Evolutionary conservation across 1,140 invertebrate species (phyloP).

Genomic region (Carposina sasakii): DNA sequence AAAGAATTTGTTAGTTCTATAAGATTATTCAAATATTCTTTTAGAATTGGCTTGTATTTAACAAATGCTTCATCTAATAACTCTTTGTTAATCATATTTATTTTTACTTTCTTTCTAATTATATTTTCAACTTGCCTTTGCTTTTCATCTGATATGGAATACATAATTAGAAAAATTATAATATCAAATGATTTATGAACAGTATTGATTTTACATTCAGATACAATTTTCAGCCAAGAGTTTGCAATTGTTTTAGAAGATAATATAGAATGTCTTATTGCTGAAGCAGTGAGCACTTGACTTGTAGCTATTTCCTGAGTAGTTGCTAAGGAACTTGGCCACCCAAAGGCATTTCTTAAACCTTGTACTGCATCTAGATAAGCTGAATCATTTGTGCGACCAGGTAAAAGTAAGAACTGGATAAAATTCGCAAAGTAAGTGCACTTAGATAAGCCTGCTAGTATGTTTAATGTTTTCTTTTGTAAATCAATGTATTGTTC

Average conservation of each 20-base stretch:
- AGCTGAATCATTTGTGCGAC: conserved; percentile 33
- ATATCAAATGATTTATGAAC: conserved; percentile 66
- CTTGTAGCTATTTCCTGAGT: conserved; percentile 55
- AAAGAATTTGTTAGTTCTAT: conserved; percentile 51
- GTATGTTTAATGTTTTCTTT: conserved; percentile 55
- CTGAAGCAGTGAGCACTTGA: conserved; percentile 58
- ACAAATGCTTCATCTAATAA: conserved; percentile 54
- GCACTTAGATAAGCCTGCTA: conserved; percentile 46
- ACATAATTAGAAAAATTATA: conserved; percentile 56
- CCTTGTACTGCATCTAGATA: conserved; percentile 49
- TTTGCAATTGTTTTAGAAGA: conserved; percentile 56
- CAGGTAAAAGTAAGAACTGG: conserved; percentile 56
- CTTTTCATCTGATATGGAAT: conserved; percentile 53
- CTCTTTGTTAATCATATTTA: conserved; percentile 47
- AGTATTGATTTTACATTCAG: conserved; percentile 40
- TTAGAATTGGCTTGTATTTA: conserved; percentile 58
- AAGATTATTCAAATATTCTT: conserved; percentile 51
- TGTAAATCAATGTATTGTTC: conserved; percentile 54
- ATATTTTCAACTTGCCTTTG: conserved; percentile 57
- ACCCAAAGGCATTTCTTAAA: conserved; percentile 53
- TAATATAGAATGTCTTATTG: conserved; percentile 58
- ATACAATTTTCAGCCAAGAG: conserved; percentile 60
- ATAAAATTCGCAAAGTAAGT: conserved; percentile 62
- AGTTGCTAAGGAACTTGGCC: conserved; percentile 39
- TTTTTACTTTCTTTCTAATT: conserved; percentile 59